Conservation (phyloP, 2,888 invertebrate genomes). For the Peribatodes rhomboidaria region DNA sequence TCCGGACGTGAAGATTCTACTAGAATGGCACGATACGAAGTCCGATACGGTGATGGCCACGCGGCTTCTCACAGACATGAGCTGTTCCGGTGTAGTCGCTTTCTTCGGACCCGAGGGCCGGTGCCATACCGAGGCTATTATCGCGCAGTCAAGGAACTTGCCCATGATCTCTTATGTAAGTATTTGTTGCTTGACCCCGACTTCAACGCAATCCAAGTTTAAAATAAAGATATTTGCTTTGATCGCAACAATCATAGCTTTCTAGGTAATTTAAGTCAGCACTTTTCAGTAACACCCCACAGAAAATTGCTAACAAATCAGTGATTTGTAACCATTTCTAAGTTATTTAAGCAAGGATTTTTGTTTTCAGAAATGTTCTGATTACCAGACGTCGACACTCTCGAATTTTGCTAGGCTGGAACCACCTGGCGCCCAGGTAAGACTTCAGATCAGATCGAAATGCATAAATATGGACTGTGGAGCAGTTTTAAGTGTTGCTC, state of each 20-base stretch:
- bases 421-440: conserved; percentile 96
- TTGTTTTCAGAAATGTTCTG: conserved; percentile 95
- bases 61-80: conserved; percentile 94
- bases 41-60: conserved; percentile 95
- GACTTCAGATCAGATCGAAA: background rate
- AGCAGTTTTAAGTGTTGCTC: background rate
- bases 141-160: conserved; percentile 96
- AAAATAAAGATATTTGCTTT: background rate
- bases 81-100: conserved; percentile 95
- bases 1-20: conserved; percentile 90
- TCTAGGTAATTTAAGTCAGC: background rate
- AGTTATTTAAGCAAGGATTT: background rate
- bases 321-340: background rate
- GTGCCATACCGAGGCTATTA: conserved; percentile 97
- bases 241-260: background rate
- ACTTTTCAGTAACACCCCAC: background rate
- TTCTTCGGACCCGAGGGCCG: conserved; percentile 98
- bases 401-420: conserved; percentile 97
- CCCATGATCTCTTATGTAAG: conserved; percentile 99
- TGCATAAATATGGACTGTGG: too few relatives aligned
- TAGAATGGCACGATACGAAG: conserved; percentile 94
- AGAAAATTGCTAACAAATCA: background rate
- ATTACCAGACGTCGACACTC: conserved; percentile 94
- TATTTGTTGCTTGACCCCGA: conserved; percentile 1
- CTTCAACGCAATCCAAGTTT: background rate